phyloP scores from a whole-genome alignment of 1,140 invertebrate species.

The Drosophila albomicans region DNA sequence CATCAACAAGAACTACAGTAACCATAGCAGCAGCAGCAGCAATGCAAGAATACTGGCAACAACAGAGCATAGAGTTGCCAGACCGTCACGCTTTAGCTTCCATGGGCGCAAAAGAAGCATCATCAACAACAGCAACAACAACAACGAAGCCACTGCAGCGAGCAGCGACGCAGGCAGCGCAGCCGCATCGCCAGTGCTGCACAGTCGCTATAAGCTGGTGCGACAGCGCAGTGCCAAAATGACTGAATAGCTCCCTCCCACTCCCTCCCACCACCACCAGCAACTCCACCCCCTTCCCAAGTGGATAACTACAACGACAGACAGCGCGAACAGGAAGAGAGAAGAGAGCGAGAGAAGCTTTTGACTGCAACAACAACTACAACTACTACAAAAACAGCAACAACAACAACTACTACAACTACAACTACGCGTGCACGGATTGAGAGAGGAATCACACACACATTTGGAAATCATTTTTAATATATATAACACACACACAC shows the following conservation, averaged over 20 bases:
- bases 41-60: background rate
- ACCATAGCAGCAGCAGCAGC: background rate
- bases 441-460: slow-evolving; percentile 11
- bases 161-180: slow-evolving; percentile 4
- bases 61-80: slow-evolving; percentile 5
- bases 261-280: background rate
- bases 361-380: slow-evolving; percentile 35
- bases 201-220: slow-evolving; percentile 59
- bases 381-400: background rate
- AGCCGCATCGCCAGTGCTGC: slow-evolving; percentile 9
- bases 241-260: slow-evolving; percentile 39
- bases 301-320: background rate
- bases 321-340: slow-evolving; percentile 5
- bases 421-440: slow-evolving; percentile 27
- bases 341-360: slow-evolving; percentile 7
- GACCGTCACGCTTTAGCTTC: slow-evolving; percentile 8
- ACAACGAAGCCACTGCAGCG: slow-evolving; percentile 5
- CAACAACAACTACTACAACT: slow-evolving; percentile 15
- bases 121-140: slow-evolving; percentile 21
- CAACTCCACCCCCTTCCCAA: background rate
- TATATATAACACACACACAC: slow-evolving; percentile 30
- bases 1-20: background rate
- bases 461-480: slow-evolving; percentile 31
- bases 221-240: slow-evolving; percentile 29
- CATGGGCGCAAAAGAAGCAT: slow-evolving; percentile 15